Base-by-base conservation (phyloP, 2,797 vertebrate genomes). In the Xenops minutus region DNA sequence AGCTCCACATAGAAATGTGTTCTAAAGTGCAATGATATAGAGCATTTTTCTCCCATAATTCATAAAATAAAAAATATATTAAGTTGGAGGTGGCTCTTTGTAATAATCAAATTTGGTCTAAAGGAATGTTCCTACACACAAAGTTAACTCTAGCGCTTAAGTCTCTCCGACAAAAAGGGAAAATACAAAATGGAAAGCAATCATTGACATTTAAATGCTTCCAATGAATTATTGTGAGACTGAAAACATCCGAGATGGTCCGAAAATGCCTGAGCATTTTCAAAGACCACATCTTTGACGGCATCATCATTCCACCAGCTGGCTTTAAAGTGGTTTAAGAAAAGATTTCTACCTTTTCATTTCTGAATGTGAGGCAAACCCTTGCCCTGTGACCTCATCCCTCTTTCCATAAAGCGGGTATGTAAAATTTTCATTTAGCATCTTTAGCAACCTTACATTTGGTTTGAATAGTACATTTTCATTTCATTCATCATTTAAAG, bases 401-500 rank as follows among this genome's bases (percentile, higher is more conserved):
- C 88, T 93, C 80, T 63, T 91, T 55, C 88, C 88, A 71, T 37
- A 94, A 93, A 93, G 71, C 26, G 29, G 15, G 54, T 75, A 84
- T 34, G 92, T 84, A 97, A 94, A 97, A 97, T 94, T 99, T 98
- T 98, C 92, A 97, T 98, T 97, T 98, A 98, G 98, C 97, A 97
- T 97, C 98, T 97, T 94, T 93, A 97, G 97, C 98, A 98, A 97
- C 98, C 98, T 98, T 98, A 98, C 98, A 98, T 98, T 98, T 98
- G 97, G 97, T 98, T 98, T 98, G 98, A 98, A 98, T 97, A 98
- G 98, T 98, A 98, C 98, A 98, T 98, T 98, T 98, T 98, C 98
- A 98, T 99, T 99, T 99, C 98, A 99, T 99, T 99, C 98, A 99
- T 99, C 99, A 99, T 99, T 99, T 99, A 99, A 99, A 98, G 98